Evolutionary conservation across 2,113 vertebrate genomes (phyloP), one percentile per base, ranked within the genome.

Genomic region (Sceloporus tristichus): DNA sequence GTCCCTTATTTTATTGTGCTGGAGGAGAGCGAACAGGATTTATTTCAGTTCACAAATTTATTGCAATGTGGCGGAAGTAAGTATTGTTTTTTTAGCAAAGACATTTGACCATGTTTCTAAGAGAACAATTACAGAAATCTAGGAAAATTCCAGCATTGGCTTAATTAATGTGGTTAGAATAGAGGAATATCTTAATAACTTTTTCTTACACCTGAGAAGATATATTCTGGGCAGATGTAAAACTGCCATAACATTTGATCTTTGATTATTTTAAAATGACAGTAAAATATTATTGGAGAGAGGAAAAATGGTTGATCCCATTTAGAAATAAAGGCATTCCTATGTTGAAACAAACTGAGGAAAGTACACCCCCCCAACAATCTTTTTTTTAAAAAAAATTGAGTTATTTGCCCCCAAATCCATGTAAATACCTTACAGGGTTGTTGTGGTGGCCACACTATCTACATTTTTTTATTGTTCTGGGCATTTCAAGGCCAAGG

Each of bases 1-100:
- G 96, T 27, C 98, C 98, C 84, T 97, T 99, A 90, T 99, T 99
- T 97, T 98, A 94, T 80, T 95, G 95, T 18, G 98, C 98, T 71
- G 98, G 99, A 90, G 98, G 98, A 66, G 98, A 99, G 95, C 97
- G 98, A 96, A 98, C 98, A 25, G 98, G 98, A 93, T 97, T 97
- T 0, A 98, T 99, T 91, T 99, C 99, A 0, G 98, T 99, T 77
- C 98, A 99, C 97, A 99, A 98, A 96, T 99, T 99, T 82, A 94
- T 99, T 91, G 98, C 98, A 85, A 98, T 98, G 98, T 99, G 98
- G 98, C 95, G 98, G 93, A 99, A 99, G 99, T 99, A 97, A 99
- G 98, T 96, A 42, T 71, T 25, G 8, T 84, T 80, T 19, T 23
- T 92, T 42, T 82, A 81, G 7, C 13, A 85, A 70, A 85, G 77